Conservation (phyloP, 2,113 vertebrate genomes). For the Phaethon lepturus region DNA sequence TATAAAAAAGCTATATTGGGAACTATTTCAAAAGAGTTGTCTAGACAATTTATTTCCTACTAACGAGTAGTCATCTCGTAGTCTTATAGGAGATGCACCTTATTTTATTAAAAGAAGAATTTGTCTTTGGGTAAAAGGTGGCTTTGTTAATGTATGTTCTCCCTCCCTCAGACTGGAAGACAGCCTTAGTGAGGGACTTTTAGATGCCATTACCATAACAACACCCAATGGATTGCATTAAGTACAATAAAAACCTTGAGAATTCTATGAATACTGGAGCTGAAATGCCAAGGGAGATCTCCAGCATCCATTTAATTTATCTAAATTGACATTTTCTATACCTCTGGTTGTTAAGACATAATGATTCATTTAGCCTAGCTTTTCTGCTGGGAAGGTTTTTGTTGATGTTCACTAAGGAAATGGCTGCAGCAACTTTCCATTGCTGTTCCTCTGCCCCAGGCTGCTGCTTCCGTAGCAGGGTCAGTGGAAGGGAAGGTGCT, state of each 20-base stretch:
- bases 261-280: not conserved
- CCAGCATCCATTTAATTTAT: not conserved
- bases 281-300: not conserved
- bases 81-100: not conserved
- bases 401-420: not conserved
- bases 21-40: not conserved
- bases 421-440: not conserved
- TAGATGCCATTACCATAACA: not conserved
- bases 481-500: not conserved
- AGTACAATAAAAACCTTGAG: not conserved
- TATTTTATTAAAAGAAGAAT: not conserved
- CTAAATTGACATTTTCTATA: not conserved
- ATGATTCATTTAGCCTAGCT: not conserved
- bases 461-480: not conserved
- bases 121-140: not conserved
- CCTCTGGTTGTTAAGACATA: not conserved
- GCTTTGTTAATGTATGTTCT: not conserved
- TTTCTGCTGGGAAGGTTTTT: not conserved
- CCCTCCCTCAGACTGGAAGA: not conserved
- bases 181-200: not conserved
- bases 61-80: not conserved
- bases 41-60: not conserved
- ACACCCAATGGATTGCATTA: not conserved
- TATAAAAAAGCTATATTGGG: not conserved
- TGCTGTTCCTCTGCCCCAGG: not conserved